phyloP scores from a whole-genome alignment of 2,113 vertebrate genomes.

The Hypocryptadius cinnamomeus region DNA sequence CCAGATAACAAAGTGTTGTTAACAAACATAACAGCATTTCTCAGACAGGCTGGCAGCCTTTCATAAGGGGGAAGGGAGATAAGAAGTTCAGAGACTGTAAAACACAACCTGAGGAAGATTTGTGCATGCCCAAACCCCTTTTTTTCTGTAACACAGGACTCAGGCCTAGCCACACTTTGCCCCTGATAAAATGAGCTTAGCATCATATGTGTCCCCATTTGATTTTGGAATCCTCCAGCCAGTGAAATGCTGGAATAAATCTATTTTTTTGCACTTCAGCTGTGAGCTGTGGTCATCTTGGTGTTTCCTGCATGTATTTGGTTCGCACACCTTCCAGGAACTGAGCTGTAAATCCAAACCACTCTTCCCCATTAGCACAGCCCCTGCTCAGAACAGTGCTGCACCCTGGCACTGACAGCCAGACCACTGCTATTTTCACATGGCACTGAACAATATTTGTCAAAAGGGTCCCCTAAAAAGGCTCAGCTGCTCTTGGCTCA shows the following conservation, averaged over 20 bases:
- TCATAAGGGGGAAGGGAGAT: background rate
- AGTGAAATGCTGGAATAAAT: background rate
- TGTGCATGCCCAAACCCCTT: background rate
- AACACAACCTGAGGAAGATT: background rate
- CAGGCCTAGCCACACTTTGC: background rate
- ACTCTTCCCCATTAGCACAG: background rate
- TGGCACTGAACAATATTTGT: background rate
- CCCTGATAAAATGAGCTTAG: background rate
- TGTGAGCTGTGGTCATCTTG: background rate
- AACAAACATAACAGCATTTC: background rate
- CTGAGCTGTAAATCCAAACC: background rate
- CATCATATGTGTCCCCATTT: background rate
- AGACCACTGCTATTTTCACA: background rate
- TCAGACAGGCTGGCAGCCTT: background rate
- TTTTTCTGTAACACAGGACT: background rate
- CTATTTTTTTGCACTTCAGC: background rate
- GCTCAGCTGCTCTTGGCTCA: background rate
- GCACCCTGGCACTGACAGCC: background rate
- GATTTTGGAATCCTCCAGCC: background rate
- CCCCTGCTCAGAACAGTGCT: background rate
- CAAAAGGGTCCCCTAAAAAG: background rate
- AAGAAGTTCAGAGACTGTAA: background rate
- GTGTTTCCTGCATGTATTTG: background rate
- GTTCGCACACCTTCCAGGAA: background rate
- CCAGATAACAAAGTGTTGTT: background rate